Evolutionary conservation across 2,888 invertebrate genomes (phyloP).

Genomic region (Dryobota labecula): DNA sequence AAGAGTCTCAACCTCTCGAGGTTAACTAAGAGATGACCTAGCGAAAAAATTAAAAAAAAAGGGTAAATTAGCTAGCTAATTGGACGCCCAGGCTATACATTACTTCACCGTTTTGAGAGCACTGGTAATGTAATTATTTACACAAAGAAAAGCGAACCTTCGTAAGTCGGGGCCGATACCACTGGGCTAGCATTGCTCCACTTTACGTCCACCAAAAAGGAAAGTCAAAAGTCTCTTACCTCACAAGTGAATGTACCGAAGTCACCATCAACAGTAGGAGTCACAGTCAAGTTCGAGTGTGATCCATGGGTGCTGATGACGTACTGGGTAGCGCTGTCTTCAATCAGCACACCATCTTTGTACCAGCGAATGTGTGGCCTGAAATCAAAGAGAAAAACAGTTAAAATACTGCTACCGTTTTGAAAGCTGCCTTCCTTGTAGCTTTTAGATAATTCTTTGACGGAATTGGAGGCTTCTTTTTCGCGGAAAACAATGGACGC

Average conservation of each 20-base stretch:
- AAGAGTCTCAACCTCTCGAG: too few species aligned
- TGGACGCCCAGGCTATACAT: too few species aligned
- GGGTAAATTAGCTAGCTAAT: too few species aligned
- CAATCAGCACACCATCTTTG: conserved; percentile 78
- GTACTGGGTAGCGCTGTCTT: conserved; percentile 70
- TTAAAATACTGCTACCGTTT: neutral
- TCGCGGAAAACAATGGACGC: too few species aligned
- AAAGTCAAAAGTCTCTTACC: conserved; percentile 67
- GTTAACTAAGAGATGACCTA: too few species aligned
- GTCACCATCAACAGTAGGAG: conserved; percentile 74
- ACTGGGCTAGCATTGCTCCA: too few species aligned
- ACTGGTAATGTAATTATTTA: too few species aligned
- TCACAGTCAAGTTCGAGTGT: conserved; percentile 81
- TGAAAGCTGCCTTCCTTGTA: neutral
- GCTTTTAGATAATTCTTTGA: neutral
- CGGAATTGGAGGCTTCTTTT: neutral
- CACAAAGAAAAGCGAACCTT: too few species aligned
- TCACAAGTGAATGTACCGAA: conserved; percentile 86
- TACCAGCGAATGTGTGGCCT: conserved; percentile 84
- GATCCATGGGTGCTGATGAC: conserved; percentile 72
- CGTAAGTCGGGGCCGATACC: too few species aligned
- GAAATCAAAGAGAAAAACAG: conserved; percentile 27
- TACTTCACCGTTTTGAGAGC: too few species aligned
- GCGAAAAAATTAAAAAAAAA: too few species aligned
- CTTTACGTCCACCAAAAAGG: neutral